Evolutionary conservation across 2,113 vertebrate genomes (phyloP).

Genomic region (Elephantulus edwardii): DNA sequence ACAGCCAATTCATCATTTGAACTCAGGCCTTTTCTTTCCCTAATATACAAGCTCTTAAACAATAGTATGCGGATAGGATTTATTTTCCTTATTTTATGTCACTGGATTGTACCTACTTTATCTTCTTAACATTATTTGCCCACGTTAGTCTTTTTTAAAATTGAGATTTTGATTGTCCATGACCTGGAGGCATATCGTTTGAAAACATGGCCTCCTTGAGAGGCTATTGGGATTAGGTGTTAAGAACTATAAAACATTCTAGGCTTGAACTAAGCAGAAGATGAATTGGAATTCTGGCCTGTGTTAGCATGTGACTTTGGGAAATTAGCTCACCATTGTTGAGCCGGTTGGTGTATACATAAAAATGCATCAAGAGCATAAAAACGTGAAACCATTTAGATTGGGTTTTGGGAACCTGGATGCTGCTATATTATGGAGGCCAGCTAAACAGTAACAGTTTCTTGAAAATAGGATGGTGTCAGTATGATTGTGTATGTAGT

Average conservation of each 20-base stretch:
- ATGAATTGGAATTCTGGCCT: neutral
- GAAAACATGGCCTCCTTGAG: neutral
- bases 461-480: neutral
- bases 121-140: neutral
- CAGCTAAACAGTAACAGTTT: neutral
- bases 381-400: neutral
- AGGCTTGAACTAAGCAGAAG: neutral
- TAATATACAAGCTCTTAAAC: neutral
- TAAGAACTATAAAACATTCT: constrained; percentile 28
- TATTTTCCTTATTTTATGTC: neutral
- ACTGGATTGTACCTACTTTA: neutral
- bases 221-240: neutral
- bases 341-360: neutral
- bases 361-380: neutral
- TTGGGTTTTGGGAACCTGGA: constrained; percentile 3
- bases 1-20: neutral
- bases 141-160: constrained; percentile 14
- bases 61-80: neutral
- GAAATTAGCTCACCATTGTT: neutral
- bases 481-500: neutral
- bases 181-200: neutral
- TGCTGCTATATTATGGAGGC: neutral
- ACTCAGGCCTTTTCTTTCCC: neutral
- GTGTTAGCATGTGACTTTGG: neutral
- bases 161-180: neutral